Conservation (phyloP, 2,888 invertebrate species). For the Pristionchus fissidentatus region DNA sequence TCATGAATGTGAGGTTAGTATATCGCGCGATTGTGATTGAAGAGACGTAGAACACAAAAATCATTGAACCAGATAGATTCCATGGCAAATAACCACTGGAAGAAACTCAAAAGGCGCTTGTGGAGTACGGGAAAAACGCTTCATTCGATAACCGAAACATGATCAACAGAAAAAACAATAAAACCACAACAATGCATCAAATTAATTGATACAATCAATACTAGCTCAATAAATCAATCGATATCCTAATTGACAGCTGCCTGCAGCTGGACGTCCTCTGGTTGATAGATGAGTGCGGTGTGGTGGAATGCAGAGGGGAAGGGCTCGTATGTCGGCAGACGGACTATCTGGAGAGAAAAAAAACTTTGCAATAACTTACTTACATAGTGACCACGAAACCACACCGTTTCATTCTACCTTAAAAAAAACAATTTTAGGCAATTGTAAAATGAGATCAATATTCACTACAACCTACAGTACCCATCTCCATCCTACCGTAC, state of each 20-base stretch:
- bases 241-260: background rate
- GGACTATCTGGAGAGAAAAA: background rate
- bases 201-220: background rate
- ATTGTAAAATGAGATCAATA: too few relatives aligned
- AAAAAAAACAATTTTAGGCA: too few relatives aligned
- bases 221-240: background rate
- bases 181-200: background rate
- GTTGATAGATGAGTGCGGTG: constrained; percentile 36
- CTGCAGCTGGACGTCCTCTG: background rate
- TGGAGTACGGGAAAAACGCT: too few relatives aligned
- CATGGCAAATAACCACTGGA: background rate
- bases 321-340: background rate
- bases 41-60: too few relatives aligned
- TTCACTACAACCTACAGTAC: too few relatives aligned
- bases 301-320: constrained; percentile 27
- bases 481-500: too few relatives aligned
- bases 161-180: too few relatives aligned
- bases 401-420: too few relatives aligned
- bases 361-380: background rate
- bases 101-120: background rate
- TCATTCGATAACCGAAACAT: too few relatives aligned
- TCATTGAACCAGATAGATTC: background rate
- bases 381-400: too few relatives aligned
- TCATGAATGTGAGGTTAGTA: too few relatives aligned
- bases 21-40: too few relatives aligned